Conservation (phyloP, 2,888 invertebrate species). For the Epistrophella euchroma region DNA sequence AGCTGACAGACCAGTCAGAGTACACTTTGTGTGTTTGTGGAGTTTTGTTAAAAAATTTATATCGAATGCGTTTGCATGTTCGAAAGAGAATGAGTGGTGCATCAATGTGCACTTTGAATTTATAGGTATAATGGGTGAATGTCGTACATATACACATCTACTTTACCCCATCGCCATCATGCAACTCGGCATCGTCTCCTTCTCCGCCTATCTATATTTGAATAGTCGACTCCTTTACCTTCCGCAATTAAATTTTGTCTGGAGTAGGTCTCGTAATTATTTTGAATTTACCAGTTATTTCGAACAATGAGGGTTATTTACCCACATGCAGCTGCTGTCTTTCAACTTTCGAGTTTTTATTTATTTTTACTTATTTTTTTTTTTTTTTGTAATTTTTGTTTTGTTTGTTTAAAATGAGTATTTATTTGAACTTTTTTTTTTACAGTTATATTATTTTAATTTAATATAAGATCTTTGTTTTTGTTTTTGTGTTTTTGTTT, state of each 20-base stretch:
- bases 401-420: constrained; percentile 29
- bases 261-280: constrained; percentile 74
- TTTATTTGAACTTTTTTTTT: constrained; percentile 20
- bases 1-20: constrained; percentile 12
- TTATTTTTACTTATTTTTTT: not conserved
- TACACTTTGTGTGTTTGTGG: constrained; percentile 19
- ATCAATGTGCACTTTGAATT: constrained; percentile 27
- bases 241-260: constrained; percentile 72
- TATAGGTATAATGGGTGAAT: constrained; percentile 22
- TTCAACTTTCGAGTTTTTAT: constrained; percentile 13
- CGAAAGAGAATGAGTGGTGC: not conserved
- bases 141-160: not conserved
- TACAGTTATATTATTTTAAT: constrained; percentile 3
- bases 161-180: not conserved
- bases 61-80: constrained; percentile 50
- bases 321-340: constrained; percentile 65
- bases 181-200: not conserved
- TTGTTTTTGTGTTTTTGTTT: not conserved
- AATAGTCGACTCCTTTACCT: constrained; percentile 60
- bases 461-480: not conserved
- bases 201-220: not conserved
- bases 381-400: not conserved
- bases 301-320: constrained; percentile 60
- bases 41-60: constrained; percentile 68
- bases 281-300: constrained; percentile 63